Conservation (phyloP, 2,888 invertebrate species). For the Xestoiulus laeticollis region DNA sequence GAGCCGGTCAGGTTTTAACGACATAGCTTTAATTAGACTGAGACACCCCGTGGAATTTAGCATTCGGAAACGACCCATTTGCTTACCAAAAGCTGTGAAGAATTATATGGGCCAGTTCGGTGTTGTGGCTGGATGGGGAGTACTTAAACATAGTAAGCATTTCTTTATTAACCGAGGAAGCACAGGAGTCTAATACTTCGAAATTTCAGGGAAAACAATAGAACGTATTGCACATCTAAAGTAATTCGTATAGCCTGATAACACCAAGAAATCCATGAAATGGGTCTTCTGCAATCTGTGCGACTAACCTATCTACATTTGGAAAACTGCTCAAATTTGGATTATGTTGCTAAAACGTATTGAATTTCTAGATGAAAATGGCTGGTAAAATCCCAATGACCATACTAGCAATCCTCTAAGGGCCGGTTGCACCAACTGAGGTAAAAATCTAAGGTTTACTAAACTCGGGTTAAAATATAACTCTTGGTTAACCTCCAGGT, state of each 20-base stretch:
- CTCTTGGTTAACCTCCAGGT: too few species aligned
- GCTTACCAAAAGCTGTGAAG: conserved; percentile 36
- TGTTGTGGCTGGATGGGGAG: conserved; percentile 51
- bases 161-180: neutral
- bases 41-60: conserved; percentile 42
- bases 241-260: neutral
- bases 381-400: neutral
- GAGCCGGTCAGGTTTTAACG: conserved; percentile 17
- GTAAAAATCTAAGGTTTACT: too few species aligned
- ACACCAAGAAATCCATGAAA: neutral
- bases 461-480: too few species aligned
- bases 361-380: neutral
- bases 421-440: too few species aligned
- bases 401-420: too few species aligned
- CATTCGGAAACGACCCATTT: conserved; percentile 44
- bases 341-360: neutral
- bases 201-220: neutral
- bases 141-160: conserved; percentile 45
- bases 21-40: conserved; percentile 48
- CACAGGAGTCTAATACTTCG: too few species aligned
- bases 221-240: neutral
- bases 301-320: too few species aligned
- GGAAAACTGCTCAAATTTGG: neutral
- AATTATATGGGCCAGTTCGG: neutral
- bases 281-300: neutral